Conservation (phyloP, 2,797 vertebrate genomes). For the Cuculus canorus region DNA sequence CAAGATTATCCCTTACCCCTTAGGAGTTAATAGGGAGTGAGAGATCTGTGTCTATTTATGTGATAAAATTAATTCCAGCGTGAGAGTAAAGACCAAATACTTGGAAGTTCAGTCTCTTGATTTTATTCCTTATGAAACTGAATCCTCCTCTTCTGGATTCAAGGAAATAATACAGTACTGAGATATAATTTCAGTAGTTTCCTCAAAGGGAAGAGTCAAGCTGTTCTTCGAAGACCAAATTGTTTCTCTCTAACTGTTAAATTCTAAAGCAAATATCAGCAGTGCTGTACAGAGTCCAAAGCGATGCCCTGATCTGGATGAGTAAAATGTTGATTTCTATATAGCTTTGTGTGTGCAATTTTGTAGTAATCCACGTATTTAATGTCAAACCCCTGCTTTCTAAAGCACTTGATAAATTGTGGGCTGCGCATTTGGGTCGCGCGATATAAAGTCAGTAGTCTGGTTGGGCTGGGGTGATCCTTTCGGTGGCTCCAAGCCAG, state of each 20-base stretch:
- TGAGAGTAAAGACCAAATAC: conserved; percentile 3
- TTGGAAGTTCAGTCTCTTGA: conserved; percentile 15
- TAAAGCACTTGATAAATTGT: neutral
- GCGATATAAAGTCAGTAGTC: fast-evolving
- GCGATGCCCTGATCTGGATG: neutral
- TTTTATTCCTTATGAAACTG: conserved; percentile 23
- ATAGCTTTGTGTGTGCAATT: neutral
- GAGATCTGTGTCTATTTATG: neutral
- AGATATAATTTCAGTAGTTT: neutral
- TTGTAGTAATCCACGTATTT: neutral
- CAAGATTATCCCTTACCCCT: conserved; percentile 4
- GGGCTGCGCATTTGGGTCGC: neutral
- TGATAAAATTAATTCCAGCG: conserved; percentile 40
- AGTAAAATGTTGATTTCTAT: conserved; percentile 43
- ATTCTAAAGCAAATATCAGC: conserved; percentile 45
- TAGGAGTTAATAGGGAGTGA: conserved; percentile 13
- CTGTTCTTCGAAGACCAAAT: conserved; percentile 20
- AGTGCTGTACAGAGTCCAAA: neutral
- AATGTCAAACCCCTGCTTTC: neutral
- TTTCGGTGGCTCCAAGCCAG: neutral
- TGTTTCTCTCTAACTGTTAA: conserved; percentile 19
- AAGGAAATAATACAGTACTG: neutral
- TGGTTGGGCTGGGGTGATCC: neutral
- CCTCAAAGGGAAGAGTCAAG: conserved; percentile 27
- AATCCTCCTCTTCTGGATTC: neutral